Base-by-base conservation (phyloP, 2,113 vertebrate species). In the Lamprologus ornatipinnis region DNA sequence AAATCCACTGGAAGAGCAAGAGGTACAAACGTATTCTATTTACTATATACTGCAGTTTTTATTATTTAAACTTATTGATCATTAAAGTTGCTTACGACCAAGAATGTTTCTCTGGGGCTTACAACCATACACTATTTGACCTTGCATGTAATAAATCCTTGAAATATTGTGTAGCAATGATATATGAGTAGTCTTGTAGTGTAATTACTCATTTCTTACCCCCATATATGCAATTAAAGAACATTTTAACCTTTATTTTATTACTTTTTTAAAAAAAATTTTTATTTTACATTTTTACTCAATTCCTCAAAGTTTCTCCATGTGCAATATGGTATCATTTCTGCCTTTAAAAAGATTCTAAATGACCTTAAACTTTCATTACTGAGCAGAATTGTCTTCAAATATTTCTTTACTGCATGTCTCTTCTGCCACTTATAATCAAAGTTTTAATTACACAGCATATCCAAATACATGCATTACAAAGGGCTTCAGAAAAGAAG, bases 1-100 rank as follows among this genome's bases (percentile, higher is more conserved):
- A 1, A 96, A 96, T n/a, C 94, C 94, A 3, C 93, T 96, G 47
- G 82, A 47, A 42, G 40, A 88, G 55, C 55, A 85, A 7, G 89
- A 95, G 93, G 96, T 97, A 90, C 70, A 82, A 55, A 7, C 6
- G 6, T 3, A 15, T 23, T 33, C 19, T 79, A 4, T 21, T 15
- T 78, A 12, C 19, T 31, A 13, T 68, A 1, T 33, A 31, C 12
- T 19, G 6, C 17, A 28, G 5, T 55, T 40, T 28, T 6, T 15
- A 31, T 78, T 78, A 47, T 47, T 75, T 75, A 75, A 28, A 75
- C 2, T 5, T 47, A 47, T 6, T 28, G 0, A 75, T 28, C 9
- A 47, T 75, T 31, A 28, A 17, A 47, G 40, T 28, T 28, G 2
- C 68, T 47, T 23, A 23, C 21, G 21, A 23, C 21, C 21, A 23